These are phyloP conservation scores for Hemichromis elongatus DNA, from an alignment of 2,113 vertebrate species.

Conservation along the genomic window DNA sequence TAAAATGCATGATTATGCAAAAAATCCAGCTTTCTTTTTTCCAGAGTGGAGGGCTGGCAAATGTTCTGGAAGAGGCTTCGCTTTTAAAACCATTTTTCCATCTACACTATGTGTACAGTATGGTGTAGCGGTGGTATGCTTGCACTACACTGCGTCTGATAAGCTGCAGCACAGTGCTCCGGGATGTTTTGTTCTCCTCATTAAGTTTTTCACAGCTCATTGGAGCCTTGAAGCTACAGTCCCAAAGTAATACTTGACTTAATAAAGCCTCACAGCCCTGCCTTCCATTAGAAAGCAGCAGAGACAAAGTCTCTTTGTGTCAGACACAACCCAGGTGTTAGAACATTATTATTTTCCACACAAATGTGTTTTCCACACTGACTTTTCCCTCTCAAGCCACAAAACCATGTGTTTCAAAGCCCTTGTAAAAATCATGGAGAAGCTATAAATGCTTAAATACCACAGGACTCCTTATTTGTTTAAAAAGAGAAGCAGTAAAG, in stretches of 20 bases:
- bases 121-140: neutral
- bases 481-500: slow-evolving; percentile 13
- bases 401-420: slow-evolving; percentile 35
- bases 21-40: neutral
- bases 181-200: slow-evolving; percentile 17
- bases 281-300: neutral
- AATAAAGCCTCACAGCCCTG: slow-evolving; percentile 11
- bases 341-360: slow-evolving; percentile 43
- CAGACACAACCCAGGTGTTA: slow-evolving; percentile 48
- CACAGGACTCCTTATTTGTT: slow-evolving; percentile 1
- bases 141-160: neutral
- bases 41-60: slow-evolving; percentile 21
- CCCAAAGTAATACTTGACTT: slow-evolving; percentile 8
- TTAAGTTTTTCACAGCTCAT: slow-evolving; percentile 32
- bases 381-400: neutral
- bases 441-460: slow-evolving; percentile 15
- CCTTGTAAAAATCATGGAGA: slow-evolving; percentile 35
- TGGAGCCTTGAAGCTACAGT: slow-evolving; percentile 34
- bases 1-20: neutral
- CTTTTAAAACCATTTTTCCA: slow-evolving; percentile 21
- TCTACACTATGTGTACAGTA: neutral
- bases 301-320: slow-evolving; percentile 39
- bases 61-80: neutral
- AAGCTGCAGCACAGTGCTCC: neutral
- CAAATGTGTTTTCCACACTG: slow-evolving; percentile 49